Evolutionary conservation across 2,113 vertebrate genomes (phyloP), one percentile per base, ranked within the genome.

Genomic region (Paracanthobrama guichenoti): DNA sequence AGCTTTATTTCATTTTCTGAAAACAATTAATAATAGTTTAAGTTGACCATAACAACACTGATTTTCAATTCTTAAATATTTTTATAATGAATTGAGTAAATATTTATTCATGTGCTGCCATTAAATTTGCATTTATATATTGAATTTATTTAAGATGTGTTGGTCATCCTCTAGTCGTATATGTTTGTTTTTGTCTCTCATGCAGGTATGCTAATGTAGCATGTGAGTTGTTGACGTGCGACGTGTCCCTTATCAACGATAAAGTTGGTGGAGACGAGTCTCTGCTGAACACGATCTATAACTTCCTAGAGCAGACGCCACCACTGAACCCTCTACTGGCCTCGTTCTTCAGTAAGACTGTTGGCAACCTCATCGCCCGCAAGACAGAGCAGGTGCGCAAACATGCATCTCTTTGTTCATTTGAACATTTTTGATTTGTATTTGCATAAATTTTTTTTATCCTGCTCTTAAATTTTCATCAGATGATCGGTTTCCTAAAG

Each of bases 261-360:
- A 95, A 96, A 69, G 93, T 99, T 0, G 97, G 96, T 0, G 96
- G 92, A 42, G 96, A 99, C 0, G 96, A 98, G 69, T 92, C 93
- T 42, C 92, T 99, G 85, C 94, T 98, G 50, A 94, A 95, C 79
- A 94, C 93, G 82, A 95, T 99, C 3, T 98, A 97, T 4, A 93
- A 94, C 89, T 98, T 99, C 91, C 88, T 99, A 91, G 95, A 96
- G 82, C 96, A 94, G 2, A 95, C 97, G 85, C 95, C 97, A 0
- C 97, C 97, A 1, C 89, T 99, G 73, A 99, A 99, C 88, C 97
- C 97, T 3, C 92, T 99, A 86, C 95, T 99, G 9, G 97, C 98
- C 93, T 99, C 97, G 87, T 99, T 99, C 93, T 98, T 99, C 93
- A 99, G 97, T 93, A 99, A 99, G 93, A 97, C 97, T 62, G 96